Percentiles rank a stretch among this genome's conserved stretches.
Evolutionary conservation across 2,888 invertebrate species (phyloP).

Genomic region (Leptogaster cylindrica): DNA sequence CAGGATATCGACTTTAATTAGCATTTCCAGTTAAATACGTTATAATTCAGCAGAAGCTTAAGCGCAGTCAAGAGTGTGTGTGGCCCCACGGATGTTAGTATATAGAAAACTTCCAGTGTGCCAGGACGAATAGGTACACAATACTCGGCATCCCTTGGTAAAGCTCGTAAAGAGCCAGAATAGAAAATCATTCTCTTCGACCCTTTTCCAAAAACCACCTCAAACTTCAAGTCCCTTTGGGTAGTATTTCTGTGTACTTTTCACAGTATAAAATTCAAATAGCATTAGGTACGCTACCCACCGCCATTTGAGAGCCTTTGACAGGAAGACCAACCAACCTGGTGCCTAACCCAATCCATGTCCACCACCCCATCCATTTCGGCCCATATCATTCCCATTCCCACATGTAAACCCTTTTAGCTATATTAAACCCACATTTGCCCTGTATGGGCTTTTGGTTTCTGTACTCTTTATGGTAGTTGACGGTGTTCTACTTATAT

Average conservation of each 20-base stretch:
- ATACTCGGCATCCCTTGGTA: conserved; percentile 18
- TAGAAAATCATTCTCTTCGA: conserved; percentile 40
- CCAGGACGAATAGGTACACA: conserved; percentile 15
- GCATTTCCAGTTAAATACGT: conserved; percentile 24
- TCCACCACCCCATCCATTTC: conserved; percentile 8
- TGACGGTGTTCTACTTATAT: conserved; percentile 24
- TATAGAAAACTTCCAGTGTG: conserved; percentile 5
- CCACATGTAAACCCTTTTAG: conserved; percentile 44
- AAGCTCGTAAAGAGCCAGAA: conserved; percentile 25
- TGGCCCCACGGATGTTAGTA: background rate
- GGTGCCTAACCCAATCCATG: conserved; percentile 16
- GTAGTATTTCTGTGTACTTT: conserved; percentile 35
- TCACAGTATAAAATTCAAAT: conserved; percentile 39
- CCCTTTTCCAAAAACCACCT: conserved; percentile 40
- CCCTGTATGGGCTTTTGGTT: conserved; percentile 41
- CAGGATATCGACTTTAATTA: conserved; percentile 28
- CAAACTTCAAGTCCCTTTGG: conserved; percentile 41
- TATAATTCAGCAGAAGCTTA: conserved; percentile 8
- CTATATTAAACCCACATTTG: conserved; percentile 46
- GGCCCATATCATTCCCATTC: conserved; percentile 13
- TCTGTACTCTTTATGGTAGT: conserved; percentile 38
- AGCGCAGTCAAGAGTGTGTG: background rate
- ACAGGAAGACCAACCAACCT: conserved; percentile 37
- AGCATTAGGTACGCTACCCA: conserved; percentile 23
- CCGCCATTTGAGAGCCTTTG: conserved; percentile 2